phyloP scores from a whole-genome alignment of 2,888 invertebrate species.

The Lasioglossum figueresi region DNA sequence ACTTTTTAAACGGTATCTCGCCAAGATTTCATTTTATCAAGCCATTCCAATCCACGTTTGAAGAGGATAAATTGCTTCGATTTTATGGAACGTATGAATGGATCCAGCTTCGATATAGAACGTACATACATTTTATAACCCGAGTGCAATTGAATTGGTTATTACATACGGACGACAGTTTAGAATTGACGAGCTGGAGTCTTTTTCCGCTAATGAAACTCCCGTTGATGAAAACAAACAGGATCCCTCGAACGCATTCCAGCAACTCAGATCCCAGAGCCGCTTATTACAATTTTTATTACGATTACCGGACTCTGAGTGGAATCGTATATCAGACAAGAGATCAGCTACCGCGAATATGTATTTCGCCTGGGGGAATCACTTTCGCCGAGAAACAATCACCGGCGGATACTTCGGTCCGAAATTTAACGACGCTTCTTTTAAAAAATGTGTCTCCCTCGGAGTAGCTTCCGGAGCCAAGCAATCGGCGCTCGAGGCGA shows the following conservation, averaged over 20 bases:
- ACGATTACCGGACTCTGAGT: neutral
- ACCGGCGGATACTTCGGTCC: neutral
- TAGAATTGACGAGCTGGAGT: neutral
- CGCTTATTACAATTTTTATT: neutral
- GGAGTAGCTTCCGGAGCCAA: neutral
- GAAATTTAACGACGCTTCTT: neutral
- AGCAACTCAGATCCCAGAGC: neutral
- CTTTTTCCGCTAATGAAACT: neutral
- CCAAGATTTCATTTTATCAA: neutral
- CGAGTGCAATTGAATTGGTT: neutral
- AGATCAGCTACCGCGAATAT: neutral
- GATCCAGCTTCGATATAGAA: neutral
- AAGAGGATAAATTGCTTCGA: neutral
- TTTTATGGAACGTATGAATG: neutral
- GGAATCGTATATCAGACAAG: neutral
- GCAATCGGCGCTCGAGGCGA: neutral
- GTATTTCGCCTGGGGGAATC: neutral
- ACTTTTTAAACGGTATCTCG: neutral
- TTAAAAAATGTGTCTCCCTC: neutral
- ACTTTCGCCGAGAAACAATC: conserved; percentile 1
- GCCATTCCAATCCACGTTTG: neutral
- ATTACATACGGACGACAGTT: neutral
- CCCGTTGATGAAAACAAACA: neutral
- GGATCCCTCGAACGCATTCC: neutral
- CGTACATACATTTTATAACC: neutral